Base-by-base conservation (phyloP, 1,140 invertebrate species). In the Meteorus sp. region DNA sequence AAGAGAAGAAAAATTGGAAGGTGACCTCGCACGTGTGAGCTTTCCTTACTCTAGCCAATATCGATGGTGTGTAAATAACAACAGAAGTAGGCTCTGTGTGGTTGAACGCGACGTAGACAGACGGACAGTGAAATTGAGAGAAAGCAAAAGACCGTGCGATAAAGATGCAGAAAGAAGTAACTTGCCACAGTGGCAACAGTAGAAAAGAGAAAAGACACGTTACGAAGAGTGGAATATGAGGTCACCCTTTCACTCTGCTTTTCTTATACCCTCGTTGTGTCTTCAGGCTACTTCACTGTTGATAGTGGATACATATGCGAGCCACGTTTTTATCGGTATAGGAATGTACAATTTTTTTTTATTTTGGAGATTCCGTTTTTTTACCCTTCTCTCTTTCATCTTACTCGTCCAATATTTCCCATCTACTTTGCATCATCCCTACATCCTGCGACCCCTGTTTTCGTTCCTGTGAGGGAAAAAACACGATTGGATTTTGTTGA, bases 11-110 rank as follows among this genome's bases (percentile, higher is more conserved):
- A n/a, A n/a, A n/a, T n/a, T 9, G 13, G 23, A 47, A 47, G 44
- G 41, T 44, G 19, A 22, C 9, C 31, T 9, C 7, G 11, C 5
- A 22, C 50, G 27, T 52, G 31, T 37, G 50, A 25, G 23, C n/a
- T 60, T 39, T 45, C 5, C 45, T 19, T 11, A 43, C 17, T 45
- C 35, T 23, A 15, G 37, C 35, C 27, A 50, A 60, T 62, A 64
- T 64, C 41, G 60, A 64, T 64, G 56, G 29, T 52, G 44, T 39
- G 45, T 62, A 64, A 64, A 64, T 56, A 62, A 64, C 55, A 60
- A 60, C 39, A 56, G 35, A 56, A 52, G 50, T 52, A 17, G 33
- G 50, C 31, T 31, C 37, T 19, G 13, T 15, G 37, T 17, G 22
- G 45, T 29, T 48, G 3, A 7, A 27, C 9, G 7, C 15, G 19